Base-by-base conservation (phyloP, 30 jellyfish, hydroid and myxozoan species). In the Catostylus mosaicus region DNA sequence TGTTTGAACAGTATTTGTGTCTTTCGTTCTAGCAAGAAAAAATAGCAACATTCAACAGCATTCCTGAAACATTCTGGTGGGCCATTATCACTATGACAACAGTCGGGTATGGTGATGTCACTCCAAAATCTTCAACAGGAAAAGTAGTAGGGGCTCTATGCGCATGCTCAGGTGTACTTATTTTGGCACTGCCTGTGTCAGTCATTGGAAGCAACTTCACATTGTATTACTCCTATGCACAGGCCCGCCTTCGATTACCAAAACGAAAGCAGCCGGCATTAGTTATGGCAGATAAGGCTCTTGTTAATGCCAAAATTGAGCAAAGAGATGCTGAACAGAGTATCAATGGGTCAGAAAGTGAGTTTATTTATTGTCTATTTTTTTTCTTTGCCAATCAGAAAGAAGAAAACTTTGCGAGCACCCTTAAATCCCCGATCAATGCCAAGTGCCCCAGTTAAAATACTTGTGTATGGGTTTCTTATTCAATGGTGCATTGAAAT, bases 121-220 rank as follows among this genome's bases (percentile, higher is more conserved):
- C 97, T 10, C 98, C 98, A 19, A 67, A 77, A 27, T 91, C 98
- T 19, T 26, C 88, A 11, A 84, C 95, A 19, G 98, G 98, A 26
- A 79, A 91, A 75, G 68, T 91, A 23, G 91, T 91, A 19, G 96
- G 96, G 26, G 96, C 98, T 24, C 62, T 91, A 30, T 91, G 98
- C 76, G 98, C 98, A 51, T 85, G 91, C 91, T 77, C 93, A 20
- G 98, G 98, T 20, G 90, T 85, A 4, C 89, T 91, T 12, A 79
- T 91, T 16, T 87, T 91, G 35, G 98, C 98, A 50, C 52, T 91
- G 85, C 98, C 98, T 18, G 96, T 91, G 19, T 91, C 98, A 5
- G 98, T 91, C 76, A 87, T 91, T 71, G 98, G 98, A 16, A 91
- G 95, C 80, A 91, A 91, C 69, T 91, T 91, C 88, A 85, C 96